These are phyloP conservation scores for Margaritifera margaritifera DNA, from an alignment of 2,888 invertebrate genomes.

Conservation along the genomic window DNA sequence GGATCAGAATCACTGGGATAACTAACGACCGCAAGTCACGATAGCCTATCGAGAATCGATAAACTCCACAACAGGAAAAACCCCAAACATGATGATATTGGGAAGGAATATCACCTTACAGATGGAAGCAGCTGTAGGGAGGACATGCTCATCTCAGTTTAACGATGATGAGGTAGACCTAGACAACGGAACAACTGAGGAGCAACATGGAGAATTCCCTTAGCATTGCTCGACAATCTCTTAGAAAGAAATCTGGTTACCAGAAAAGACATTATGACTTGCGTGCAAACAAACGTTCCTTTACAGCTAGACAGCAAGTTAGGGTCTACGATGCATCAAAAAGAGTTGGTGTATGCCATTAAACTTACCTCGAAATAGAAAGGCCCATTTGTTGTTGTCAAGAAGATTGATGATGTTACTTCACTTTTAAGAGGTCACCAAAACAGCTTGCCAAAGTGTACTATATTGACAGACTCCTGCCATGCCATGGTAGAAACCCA, in stretches of 20 bases:
- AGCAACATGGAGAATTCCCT: neutral
- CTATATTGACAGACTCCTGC: too few species aligned
- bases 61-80: slow-evolving; percentile 32
- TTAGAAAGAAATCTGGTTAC: neutral
- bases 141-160: neutral
- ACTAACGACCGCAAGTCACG: slow-evolving; percentile 32
- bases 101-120: slow-evolving; percentile 32
- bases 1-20: slow-evolving; percentile 52
- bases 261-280: neutral
- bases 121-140: slow-evolving; percentile 13
- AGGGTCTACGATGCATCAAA: neutral
- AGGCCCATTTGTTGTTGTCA: slow-evolving; percentile 5
- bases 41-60: slow-evolving; percentile 44
- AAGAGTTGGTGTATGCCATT: neutral
- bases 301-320: neutral
- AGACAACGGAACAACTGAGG: neutral
- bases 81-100: slow-evolving; percentile 31
- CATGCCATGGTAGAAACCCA: too few species aligned
- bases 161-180: neutral
- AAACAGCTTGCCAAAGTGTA: too few species aligned
- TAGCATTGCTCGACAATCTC: neutral
- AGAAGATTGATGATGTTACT: slow-evolving; percentile 1
- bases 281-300: neutral
- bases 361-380: neutral
- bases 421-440: neutral